Evolutionary conservation across 2,888 invertebrate genomes (phyloP).

Genomic region (Pseudanteris insignis): DNA sequence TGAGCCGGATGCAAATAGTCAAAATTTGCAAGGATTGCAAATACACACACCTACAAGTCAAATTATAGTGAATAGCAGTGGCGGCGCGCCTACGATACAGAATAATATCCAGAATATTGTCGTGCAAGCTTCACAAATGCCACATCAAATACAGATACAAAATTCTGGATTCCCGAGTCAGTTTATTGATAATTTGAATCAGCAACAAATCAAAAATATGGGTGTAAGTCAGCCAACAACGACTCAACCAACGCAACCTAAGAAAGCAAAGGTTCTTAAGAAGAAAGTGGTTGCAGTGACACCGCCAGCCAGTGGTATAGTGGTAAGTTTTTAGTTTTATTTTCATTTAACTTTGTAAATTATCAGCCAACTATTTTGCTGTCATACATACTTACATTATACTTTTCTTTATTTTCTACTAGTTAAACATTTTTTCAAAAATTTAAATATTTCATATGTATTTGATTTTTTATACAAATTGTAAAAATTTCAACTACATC

Average conservation of each 20-base stretch:
- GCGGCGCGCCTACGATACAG: conserved; percentile 64
- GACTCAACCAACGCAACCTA: conserved; percentile 44
- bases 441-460: too few relatives aligned
- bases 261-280: conserved; percentile 61
- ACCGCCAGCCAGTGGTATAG: conserved; percentile 50
- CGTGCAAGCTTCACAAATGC: conserved; percentile 64
- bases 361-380: too few relatives aligned
- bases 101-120: conserved; percentile 66
- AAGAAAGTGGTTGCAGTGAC: conserved; percentile 54
- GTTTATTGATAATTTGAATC: conserved; percentile 64
- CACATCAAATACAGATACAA: conserved; percentile 64
- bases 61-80: conserved; percentile 65
- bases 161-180: conserved; percentile 64
- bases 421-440: too few relatives aligned
- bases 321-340: conserved; percentile 34
- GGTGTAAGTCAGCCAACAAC: conserved; percentile 45
- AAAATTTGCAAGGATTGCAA: conserved; percentile 63
- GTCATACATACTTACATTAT: too few relatives aligned
- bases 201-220: conserved; percentile 62
- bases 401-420: too few relatives aligned
- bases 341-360: too few relatives aligned
- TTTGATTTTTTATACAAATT: too few relatives aligned
- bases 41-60: conserved; percentile 65
- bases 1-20: conserved; percentile 58
- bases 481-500: too few relatives aligned